A percentile compares a stretch with the other conserved stretches of the same genome.
Evolutionary conservation across 2,888 invertebrate genomes (phyloP).

Genomic region (Magallana nippona): DNA sequence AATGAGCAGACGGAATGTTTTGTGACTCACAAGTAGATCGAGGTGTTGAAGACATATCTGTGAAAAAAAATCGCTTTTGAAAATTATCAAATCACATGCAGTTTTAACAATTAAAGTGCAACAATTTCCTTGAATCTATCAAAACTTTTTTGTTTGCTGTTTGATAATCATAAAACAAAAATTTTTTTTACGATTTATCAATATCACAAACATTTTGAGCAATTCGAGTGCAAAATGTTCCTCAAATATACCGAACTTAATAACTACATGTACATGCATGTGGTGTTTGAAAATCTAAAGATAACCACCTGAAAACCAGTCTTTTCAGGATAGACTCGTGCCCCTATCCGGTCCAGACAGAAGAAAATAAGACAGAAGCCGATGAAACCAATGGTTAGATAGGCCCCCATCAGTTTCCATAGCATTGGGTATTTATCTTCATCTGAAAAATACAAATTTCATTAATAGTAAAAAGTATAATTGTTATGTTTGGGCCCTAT

Average conservation of each 20-base stretch:
- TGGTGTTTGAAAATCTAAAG: too few species aligned
- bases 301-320: constrained; percentile 71
- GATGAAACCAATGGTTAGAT: constrained; percentile 74
- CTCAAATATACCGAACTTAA: neutral
- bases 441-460: constrained; percentile 6
- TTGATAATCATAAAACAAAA: too few species aligned
- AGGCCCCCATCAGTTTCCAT: constrained; percentile 78
- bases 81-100: neutral
- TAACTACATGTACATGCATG: neutral
- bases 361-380: constrained; percentile 76
- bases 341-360: constrained; percentile 76
- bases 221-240: too few species aligned
- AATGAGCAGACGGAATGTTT: constrained; percentile 75
- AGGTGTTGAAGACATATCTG: constrained; percentile 76
- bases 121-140: too few species aligned
- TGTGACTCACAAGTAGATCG: constrained; percentile 71
- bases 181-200: too few species aligned
- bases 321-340: constrained; percentile 73
- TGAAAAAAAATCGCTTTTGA: constrained; percentile 48
- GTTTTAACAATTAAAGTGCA: too few species aligned
- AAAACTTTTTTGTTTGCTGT: too few species aligned
- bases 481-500: too few species aligned
- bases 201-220: too few species aligned
- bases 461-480: too few species aligned
- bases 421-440: constrained; percentile 53